These are phyloP conservation scores for Pipistrellus pygmaeus DNA, from an alignment of 2,797 vertebrate genomes.

Conservation along the genomic window DNA sequence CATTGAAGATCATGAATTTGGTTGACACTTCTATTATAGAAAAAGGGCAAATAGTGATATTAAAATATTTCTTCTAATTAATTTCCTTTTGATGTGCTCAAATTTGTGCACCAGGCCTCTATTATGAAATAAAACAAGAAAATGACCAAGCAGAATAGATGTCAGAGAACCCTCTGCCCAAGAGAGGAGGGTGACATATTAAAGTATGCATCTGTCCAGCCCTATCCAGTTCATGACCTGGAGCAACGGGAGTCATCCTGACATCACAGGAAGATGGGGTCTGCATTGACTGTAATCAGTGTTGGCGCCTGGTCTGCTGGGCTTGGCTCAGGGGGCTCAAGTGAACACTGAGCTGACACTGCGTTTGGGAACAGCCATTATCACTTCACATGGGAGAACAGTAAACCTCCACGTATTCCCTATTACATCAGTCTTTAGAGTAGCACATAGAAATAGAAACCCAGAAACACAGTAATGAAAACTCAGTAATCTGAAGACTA, in stretches of 20 bases:
- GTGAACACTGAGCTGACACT: not conserved
- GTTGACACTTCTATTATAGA: too few relatives aligned
- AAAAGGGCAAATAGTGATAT: too few relatives aligned
- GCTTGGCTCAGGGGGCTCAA: not conserved
- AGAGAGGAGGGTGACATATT: not conserved
- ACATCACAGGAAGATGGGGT: not conserved
- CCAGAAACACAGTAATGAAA: constrained; percentile 7
- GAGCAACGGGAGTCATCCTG: not conserved
- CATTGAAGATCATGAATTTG: too few relatives aligned
- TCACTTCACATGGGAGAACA: not conserved
- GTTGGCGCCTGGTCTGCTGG: not conserved
- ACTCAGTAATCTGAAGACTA: not conserved
- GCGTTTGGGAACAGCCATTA: not conserved
- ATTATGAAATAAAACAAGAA: constrained; percentile 7
- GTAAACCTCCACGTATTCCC: not conserved
- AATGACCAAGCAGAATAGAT: not conserved
- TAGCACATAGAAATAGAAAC: not conserved
- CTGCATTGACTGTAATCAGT: not conserved
- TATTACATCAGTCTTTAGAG: not conserved
- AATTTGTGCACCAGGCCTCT: too few relatives aligned
- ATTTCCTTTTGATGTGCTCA: too few relatives aligned
- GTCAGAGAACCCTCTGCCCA: not conserved
- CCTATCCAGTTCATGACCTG: not conserved
- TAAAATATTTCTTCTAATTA: too few relatives aligned
- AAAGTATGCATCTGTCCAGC: not conserved